Conservation (phyloP, 2,113 vertebrate genomes). For the Coracopsis vasa region DNA sequence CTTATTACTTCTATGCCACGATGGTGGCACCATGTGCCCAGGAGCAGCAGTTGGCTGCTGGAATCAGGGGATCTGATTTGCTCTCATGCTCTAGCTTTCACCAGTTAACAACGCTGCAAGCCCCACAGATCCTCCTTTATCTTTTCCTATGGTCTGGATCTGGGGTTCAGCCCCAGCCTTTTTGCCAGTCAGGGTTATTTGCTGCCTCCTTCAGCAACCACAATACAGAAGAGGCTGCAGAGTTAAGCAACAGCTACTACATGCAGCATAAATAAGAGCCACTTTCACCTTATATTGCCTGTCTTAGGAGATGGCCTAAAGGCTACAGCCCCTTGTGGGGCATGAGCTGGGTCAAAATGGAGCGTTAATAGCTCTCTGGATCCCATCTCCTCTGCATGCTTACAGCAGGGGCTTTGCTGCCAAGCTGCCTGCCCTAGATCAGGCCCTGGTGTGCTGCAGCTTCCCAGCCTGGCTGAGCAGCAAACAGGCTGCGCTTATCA, state of each 20-base stretch:
- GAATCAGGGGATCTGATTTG: background rate
- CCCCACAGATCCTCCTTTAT: accelerated
- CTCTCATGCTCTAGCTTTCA: background rate
- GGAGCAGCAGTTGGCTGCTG: background rate
- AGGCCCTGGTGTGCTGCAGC: background rate
- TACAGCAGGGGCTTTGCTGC: accelerated
- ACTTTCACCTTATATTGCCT: accelerated
- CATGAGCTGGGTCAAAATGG: accelerated
- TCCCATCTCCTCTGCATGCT: accelerated
- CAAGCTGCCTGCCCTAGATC: background rate
- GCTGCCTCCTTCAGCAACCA: background rate
- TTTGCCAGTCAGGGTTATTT: background rate
- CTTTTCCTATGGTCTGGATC: background rate
- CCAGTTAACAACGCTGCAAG: background rate
- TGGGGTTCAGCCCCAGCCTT: background rate
- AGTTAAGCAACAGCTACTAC: accelerated
- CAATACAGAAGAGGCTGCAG: background rate
- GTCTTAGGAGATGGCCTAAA: accelerated
- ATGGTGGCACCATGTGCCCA: accelerated
- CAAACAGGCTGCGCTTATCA: background rate
- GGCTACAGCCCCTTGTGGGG: accelerated
- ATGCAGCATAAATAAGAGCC: background rate
- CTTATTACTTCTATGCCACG: background rate
- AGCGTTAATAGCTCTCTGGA: accelerated
- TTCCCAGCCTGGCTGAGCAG: background rate